Conservation (phyloP, 2,888 invertebrate species). For the Drosophila atripex region DNA sequence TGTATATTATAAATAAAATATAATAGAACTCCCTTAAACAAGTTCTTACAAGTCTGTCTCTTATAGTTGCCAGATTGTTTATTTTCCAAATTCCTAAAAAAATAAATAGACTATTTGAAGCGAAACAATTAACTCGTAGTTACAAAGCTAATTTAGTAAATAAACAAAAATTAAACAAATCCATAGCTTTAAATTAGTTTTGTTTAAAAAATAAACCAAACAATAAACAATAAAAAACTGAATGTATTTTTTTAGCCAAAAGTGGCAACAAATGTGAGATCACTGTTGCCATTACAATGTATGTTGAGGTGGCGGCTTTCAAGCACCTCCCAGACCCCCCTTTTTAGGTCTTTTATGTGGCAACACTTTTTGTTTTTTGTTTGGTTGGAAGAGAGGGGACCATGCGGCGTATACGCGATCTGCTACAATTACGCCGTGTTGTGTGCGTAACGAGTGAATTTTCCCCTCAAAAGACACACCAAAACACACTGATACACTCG, state of each 20-base stretch:
- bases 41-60: no score
- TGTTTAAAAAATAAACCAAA: background rate
- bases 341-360: slow-evolving; percentile 39
- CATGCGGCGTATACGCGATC: slow-evolving; percentile 70
- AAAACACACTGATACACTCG: background rate
- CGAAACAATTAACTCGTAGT: no score
- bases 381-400: background rate
- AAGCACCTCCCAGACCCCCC: background rate
- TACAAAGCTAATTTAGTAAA: no score
- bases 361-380: slow-evolving; percentile 38
- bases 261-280: slow-evolving; percentile 6
- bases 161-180: background rate
- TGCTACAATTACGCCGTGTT: slow-evolving; percentile 60
- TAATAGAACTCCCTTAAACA: no score
- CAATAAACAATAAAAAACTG: background rate
- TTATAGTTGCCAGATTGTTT: no score
- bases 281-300: slow-evolving; percentile 12
- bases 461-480: slow-evolving; percentile 6
- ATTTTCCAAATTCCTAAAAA: no score
- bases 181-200: background rate
- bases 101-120: no score
- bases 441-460: slow-evolving; percentile 48
- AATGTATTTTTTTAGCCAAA: background rate
- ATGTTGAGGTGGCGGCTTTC: slow-evolving; percentile 11
- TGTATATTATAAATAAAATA: background rate